These are phyloP conservation scores for Oreotrochilus melanogaster DNA, from an alignment of 2,113 vertebrate species.

Conservation along the genomic window DNA sequence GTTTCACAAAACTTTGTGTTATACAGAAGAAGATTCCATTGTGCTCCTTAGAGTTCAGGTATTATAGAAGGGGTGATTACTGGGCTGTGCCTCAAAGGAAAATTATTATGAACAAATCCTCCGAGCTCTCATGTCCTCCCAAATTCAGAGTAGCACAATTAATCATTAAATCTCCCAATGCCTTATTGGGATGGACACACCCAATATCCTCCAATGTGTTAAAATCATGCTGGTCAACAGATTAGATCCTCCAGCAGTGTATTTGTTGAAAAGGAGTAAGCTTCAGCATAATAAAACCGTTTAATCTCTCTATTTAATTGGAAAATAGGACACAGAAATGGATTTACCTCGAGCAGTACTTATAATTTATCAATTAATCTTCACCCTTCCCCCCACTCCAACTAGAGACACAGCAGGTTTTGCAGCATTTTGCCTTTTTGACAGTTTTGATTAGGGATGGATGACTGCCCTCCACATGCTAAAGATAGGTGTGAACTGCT, in stretches of 20 bases:
- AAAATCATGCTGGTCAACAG: not conserved
- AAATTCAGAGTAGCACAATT: not conserved
- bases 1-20: too few relatives aligned
- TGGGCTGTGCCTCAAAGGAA: not conserved
- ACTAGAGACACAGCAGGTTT: not conserved
- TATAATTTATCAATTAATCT: constrained; percentile 43
- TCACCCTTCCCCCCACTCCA: constrained; percentile 1
- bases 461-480: not conserved
- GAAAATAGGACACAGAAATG: not conserved
- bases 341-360: not conserved
- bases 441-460: constrained; percentile 51
- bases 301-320: not conserved
- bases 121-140: not conserved
- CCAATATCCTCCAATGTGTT: not conserved
- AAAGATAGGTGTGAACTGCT: not conserved
- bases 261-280: not conserved
- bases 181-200: not conserved
- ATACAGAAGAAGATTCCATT: not conserved
- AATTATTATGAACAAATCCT: not conserved
- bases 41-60: not conserved
- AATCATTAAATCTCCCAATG: not conserved
- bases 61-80: not conserved
- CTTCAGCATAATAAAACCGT: not conserved
- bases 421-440: constrained; percentile 3
- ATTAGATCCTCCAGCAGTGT: not conserved